Conservation (phyloP, 2,113 vertebrate genomes). For the Oostethus manadensis region DNA sequence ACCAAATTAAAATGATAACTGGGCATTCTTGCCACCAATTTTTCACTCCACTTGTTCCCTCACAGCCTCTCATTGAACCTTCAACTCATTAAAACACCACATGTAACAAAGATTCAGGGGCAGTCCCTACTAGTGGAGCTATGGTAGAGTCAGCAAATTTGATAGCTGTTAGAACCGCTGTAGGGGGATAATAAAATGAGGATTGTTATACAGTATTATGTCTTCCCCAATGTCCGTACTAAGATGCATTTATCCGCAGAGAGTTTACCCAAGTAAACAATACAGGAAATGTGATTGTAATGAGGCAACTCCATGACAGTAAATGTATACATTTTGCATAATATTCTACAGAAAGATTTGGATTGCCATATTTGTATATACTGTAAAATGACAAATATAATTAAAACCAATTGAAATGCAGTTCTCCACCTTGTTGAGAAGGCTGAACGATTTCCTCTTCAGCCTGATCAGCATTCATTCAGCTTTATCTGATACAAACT, state of each 20-base stretch:
- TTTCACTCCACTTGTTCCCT: too few relatives aligned
- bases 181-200: conserved; percentile 9
- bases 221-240: conserved; percentile 22
- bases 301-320: conserved; percentile 2
- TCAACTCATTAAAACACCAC: conserved; percentile 23
- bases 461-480: conserved; percentile 29
- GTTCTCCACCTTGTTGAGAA: background rate
- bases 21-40: conserved; percentile 24
- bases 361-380: background rate
- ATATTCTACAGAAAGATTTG: background rate
- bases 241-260: conserved; percentile 16
- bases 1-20: too few relatives aligned
- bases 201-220: background rate
- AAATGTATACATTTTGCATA: background rate
- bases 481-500: conserved; percentile 37
- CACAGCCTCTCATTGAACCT: background rate
- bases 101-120: conserved; percentile 28
- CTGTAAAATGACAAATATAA: conserved; percentile 3
- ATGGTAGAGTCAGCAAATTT: conserved; percentile 61
- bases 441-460: conserved; percentile 17
- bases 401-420: conserved; percentile 8
- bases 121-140: conserved; percentile 36
- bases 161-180: conserved; percentile 22
- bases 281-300: conserved; percentile 13
- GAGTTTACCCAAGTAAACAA: conserved; percentile 15